phyloP scores from a whole-genome alignment of 1,140 invertebrate genomes.

The Listronotus oregonensis region DNA sequence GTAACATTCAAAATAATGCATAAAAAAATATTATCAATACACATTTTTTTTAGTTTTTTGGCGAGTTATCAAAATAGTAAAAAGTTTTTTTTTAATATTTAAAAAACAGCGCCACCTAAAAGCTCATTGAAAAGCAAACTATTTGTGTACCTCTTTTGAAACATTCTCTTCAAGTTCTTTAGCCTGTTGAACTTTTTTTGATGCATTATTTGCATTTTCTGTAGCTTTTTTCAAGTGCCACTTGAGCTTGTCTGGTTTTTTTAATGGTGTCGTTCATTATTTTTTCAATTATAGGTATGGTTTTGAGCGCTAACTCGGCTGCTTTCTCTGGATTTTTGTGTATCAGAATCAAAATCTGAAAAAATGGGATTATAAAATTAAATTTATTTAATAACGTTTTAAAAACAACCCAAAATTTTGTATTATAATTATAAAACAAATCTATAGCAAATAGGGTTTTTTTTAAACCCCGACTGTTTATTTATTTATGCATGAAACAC shows the following conservation, averaged over 20 bases:
- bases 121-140: too few relatives aligned
- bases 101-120: too few relatives aligned
- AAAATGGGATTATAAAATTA: neutral
- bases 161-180: conserved; percentile 73
- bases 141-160: conserved; percentile 69
- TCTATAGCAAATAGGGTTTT: neutral
- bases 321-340: conserved; percentile 76
- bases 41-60: too few relatives aligned
- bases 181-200: conserved; percentile 76
- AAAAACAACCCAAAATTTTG: too few relatives aligned
- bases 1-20: too few relatives aligned
- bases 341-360: conserved; percentile 87
- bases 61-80: too few relatives aligned
- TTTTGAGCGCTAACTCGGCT: conserved; percentile 67
- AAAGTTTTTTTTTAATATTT: too few relatives aligned
- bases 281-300: conserved; percentile 64
- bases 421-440: too few relatives aligned
- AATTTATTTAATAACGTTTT: too few relatives aligned
- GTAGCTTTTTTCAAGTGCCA: conserved; percentile 77
- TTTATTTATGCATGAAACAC: too few relatives aligned
- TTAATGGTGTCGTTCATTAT: conserved; percentile 61
- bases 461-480: too few relatives aligned
- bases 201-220: conserved; percentile 76
- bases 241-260: conserved; percentile 71
- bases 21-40: too few relatives aligned